Evolutionary conservation across 2,888 invertebrate species (phyloP).

Genomic region (Harmothoe impar): DNA sequence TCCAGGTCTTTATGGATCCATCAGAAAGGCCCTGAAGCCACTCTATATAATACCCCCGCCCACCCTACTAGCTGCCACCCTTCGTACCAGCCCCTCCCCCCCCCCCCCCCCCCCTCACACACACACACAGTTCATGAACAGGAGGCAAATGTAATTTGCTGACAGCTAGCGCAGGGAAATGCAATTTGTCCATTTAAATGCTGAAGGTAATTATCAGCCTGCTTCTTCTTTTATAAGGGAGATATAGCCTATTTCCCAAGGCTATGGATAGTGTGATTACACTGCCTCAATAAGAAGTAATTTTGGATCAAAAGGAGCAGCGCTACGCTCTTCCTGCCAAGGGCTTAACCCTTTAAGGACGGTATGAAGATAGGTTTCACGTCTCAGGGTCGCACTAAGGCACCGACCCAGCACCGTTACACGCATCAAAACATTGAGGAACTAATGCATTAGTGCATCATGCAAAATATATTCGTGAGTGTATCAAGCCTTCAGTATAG

Average conservation of each 20-base stretch:
- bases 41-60: too few species aligned
- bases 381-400: too few species aligned
- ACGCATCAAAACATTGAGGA: too few species aligned
- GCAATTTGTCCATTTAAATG: slow-evolving; percentile 26
- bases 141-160: neutral
- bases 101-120: neutral
- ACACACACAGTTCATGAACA: neutral
- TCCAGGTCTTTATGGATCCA: slow-evolving; percentile 18
- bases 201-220: neutral
- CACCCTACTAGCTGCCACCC: too few species aligned
- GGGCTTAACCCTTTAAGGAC: too few species aligned
- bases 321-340: neutral
- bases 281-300: neutral
- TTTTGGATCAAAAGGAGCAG: neutral
- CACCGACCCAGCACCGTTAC: too few species aligned
- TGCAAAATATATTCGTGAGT: too few species aligned
- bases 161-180: neutral
- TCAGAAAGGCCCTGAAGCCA: neutral
- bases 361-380: too few species aligned
- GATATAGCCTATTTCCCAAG: neutral
- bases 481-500: too few species aligned
- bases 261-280: neutral
- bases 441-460: too few species aligned
- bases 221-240: neutral
- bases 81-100: too few species aligned